Percentiles rank a stretch among this genome's conserved stretches.
Evolutionary conservation across 2,113 vertebrate genomes (phyloP).

Genomic region (Serinus canaria): DNA sequence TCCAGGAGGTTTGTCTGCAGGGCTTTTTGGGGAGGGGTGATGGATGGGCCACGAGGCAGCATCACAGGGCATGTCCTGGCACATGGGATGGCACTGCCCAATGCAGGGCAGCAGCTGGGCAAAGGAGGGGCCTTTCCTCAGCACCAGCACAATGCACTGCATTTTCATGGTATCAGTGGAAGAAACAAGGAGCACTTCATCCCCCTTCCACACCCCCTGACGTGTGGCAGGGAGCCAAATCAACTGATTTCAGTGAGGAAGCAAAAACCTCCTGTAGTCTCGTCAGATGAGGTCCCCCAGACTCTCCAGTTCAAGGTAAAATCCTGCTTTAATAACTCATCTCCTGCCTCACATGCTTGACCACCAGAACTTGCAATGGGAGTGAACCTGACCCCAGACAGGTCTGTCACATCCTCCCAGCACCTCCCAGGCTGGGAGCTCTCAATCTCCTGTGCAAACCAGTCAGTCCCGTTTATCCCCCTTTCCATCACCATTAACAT

Average conservation of each 20-base stretch:
- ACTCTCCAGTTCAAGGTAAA: not conserved
- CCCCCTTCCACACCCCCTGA: not conserved
- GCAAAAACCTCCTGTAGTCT: not conserved
- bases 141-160: not conserved
- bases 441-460: not conserved
- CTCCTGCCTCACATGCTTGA: not conserved
- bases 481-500: not conserved
- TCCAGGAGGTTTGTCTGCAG: rapidly evolving
- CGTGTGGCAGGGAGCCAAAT: not conserved
- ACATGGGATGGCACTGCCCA: not conserved
- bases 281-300: not conserved
- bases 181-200: not conserved
- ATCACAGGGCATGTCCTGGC: not conserved
- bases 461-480: not conserved
- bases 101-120: not conserved
- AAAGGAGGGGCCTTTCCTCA: not conserved
- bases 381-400: rapidly evolving
- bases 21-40: not conserved
- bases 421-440: not conserved
- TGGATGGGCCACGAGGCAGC: not conserved
- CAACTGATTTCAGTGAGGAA: not conserved
- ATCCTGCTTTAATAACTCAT: not conserved
- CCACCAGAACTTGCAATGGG: not conserved
- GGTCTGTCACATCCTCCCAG: not conserved
- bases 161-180: not conserved